These are phyloP conservation scores for Pristionchus entomophagus DNA, from an alignment of 2,888 invertebrate species.

Conservation along the genomic window DNA sequence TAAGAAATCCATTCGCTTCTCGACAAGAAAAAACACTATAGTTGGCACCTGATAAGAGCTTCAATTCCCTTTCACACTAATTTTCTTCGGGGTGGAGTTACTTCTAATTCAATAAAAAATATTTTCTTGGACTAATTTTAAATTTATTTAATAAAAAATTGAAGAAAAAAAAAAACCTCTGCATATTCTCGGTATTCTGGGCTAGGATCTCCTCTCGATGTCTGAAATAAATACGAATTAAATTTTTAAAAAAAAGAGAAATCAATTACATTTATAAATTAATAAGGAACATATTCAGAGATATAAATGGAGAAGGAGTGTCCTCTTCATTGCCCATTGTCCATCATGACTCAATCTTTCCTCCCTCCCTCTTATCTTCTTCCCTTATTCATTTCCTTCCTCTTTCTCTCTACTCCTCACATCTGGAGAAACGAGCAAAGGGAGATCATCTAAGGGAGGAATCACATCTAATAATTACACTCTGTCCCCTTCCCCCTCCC, in stretches of 20 bases:
- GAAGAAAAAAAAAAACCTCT: background rate
- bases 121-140: too few relatives aligned
- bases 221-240: background rate
- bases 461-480: conserved; percentile 32
- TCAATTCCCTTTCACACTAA: background rate
- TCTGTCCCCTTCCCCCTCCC: background rate
- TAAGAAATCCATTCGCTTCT: background rate
- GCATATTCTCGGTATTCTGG: background rate
- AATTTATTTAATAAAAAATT: background rate
- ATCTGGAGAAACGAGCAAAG: conserved; percentile 3
- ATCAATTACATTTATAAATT: too few relatives aligned
- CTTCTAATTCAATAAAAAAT: too few relatives aligned
- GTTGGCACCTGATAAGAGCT: background rate
- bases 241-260: too few relatives aligned
- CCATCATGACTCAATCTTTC: conserved; percentile 1
- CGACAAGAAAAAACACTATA: background rate
- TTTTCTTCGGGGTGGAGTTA: background rate
- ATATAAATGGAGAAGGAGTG: background rate
- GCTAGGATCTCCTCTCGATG: background rate
- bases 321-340: background rate
- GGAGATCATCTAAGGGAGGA: conserved; percentile 2
- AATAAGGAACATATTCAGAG: background rate
- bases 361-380: conserved; percentile 13
- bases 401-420: conserved; percentile 1
- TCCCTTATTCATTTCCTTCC: conserved; percentile 32